Evolutionary conservation across 2,888 invertebrate genomes (phyloP).

Genomic region (Lacanobia wlatinum): DNA sequence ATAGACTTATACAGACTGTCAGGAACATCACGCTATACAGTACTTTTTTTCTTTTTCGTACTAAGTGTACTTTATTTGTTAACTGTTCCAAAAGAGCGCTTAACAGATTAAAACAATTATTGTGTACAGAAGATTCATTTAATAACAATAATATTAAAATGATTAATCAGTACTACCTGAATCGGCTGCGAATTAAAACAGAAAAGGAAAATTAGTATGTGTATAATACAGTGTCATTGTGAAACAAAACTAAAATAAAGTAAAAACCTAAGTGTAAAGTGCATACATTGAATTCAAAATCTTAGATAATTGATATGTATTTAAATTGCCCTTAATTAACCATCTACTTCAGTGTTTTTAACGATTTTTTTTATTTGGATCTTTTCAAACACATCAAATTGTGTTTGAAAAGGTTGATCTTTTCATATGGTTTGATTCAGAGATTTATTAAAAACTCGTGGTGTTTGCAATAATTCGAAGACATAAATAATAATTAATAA

Average conservation of each 20-base stretch:
- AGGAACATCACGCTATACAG: too few species aligned
- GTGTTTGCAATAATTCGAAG: too few species aligned
- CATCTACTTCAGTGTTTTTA: too few species aligned
- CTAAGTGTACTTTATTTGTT: too few species aligned
- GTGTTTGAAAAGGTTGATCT: too few species aligned
- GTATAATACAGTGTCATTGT: slow-evolving; percentile 1
- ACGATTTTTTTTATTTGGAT: too few species aligned
- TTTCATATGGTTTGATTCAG: too few species aligned
- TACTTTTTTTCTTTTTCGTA: too few species aligned
- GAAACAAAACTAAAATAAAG: not conserved
- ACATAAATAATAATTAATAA: too few species aligned
- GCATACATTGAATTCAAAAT: not conserved
- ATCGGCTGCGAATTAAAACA: slow-evolving; percentile 71
- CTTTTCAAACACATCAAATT: too few species aligned
- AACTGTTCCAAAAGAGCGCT: not conserved
- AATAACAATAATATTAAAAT: slow-evolving; percentile 30
- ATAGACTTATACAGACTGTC: too few species aligned
- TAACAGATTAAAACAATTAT: not conserved
- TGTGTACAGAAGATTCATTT: slow-evolving; percentile 35
- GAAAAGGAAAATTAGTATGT: slow-evolving; percentile 64
- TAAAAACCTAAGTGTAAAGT: not conserved
- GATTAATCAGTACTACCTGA: slow-evolving; percentile 70
- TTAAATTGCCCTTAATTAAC: not conserved
- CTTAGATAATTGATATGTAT: not conserved
- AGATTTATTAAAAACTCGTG: too few species aligned